A percentile compares a stretch with the other conserved stretches of the same genome.
phyloP scores from a whole-genome alignment of 2,797 vertebrate genomes.

The Thripadectes ignobilis region DNA sequence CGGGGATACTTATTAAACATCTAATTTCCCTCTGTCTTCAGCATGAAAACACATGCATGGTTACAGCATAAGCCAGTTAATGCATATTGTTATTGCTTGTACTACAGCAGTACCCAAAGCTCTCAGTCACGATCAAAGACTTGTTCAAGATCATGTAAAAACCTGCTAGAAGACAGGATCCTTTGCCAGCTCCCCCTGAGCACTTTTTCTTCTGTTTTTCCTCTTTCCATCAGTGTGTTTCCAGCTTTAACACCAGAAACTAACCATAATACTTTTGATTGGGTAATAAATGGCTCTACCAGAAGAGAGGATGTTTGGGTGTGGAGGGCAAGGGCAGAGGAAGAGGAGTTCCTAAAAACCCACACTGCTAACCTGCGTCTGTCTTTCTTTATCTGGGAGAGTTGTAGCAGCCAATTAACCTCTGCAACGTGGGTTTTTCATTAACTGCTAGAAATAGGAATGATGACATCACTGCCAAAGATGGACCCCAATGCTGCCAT shows the following conservation, averaged over 20 bases:
- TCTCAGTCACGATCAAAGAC: conserved; percentile 1
- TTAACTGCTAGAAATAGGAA: background rate
- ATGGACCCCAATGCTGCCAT: background rate
- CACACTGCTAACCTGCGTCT: too few relatives aligned
- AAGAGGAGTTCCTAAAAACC: background rate
- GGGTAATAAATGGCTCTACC: background rate
- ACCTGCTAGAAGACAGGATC: background rate
- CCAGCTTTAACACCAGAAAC: background rate
- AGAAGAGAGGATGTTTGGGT: background rate
- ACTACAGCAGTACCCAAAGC: conserved; percentile 2
- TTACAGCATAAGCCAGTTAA: background rate
- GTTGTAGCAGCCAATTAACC: background rate
- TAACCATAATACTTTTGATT: background rate
- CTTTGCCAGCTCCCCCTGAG: background rate
- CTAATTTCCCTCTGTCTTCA: background rate
- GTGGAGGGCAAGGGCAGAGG: background rate
- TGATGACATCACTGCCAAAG: background rate
- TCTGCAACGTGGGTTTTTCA: background rate
- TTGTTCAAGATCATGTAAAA: background rate
- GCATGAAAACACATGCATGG: background rate
- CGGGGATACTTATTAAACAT: background rate
- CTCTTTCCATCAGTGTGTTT: background rate
- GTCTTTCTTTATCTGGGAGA: background rate
- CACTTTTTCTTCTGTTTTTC: background rate
- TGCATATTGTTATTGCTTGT: conserved; percentile 11